Conservation (phyloP, 2,888 invertebrate species). For the Danaus chrysippus region DNA sequence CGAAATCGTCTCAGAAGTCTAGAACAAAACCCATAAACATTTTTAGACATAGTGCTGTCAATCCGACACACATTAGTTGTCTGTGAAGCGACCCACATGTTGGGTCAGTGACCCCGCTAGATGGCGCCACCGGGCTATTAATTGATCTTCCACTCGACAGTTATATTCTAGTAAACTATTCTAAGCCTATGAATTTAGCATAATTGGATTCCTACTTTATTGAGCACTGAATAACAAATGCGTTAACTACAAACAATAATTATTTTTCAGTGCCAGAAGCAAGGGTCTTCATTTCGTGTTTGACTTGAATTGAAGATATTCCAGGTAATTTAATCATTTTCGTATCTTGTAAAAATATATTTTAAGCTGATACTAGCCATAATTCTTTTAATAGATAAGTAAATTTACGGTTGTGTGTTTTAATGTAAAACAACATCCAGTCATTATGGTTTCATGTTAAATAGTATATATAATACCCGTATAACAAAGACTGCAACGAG, state of each 20-base stretch:
- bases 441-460: no score
- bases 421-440: no score
- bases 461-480: no score
- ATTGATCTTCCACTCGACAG: slow-evolving; percentile 7
- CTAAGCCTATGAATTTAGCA: not conserved
- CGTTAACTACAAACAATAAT: not conserved
- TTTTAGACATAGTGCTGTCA: not conserved
- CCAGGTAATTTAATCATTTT: no score
- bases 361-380: no score
- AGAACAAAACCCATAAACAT: not conserved
- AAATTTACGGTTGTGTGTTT: no score
- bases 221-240: not conserved
- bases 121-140: slow-evolving; percentile 5
- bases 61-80: not conserved
- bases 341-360: no score
- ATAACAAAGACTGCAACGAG: no score
- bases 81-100: slow-evolving; percentile 7
- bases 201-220: slow-evolving; percentile 6
- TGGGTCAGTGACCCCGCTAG: not conserved
- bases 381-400: no score
- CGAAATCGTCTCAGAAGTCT: not conserved
- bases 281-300: not conserved
- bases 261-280: not conserved
- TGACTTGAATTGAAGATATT: no score
- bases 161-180: slow-evolving; percentile 1